Evolutionary conservation across 2,113 vertebrate genomes (phyloP), one percentile per base, ranked within the genome.

Genomic region (Collichthys lucidus): DNA sequence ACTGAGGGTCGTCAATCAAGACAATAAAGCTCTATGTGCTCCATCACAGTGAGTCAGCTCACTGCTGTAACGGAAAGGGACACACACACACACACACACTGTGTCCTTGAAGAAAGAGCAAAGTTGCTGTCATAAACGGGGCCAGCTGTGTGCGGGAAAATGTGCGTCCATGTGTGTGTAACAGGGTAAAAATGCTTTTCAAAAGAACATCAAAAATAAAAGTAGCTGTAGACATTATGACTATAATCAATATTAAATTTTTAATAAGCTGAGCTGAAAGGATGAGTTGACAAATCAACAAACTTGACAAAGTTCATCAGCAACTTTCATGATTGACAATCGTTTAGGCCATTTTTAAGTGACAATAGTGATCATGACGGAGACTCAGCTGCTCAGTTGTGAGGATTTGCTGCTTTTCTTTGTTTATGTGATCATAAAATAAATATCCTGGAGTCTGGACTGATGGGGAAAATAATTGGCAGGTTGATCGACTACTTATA

Each of bases 81-180:
- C 49, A 26, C 56, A 16, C 15, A 24, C 44, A 59, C 55, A 68
- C 29, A 66, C 52, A 40, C 62, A 61, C 16, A 5, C 12, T 14
- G 7, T 74, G 82, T 66, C 84, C 82, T 88, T 86, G 76, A 80
- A 14, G 66, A 35, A n/a, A 44, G 53, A 59, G 42, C 4, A 66
- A 69, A 73, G 83, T 73, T 42, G 22, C 47, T 52, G 57, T 62
- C 64, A 52, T 31, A 11, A 49, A 20, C 12, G 7, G 40, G 35
- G 9, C 46, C 11, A 60, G 56, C 31, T 63, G 17, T 47, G 55
- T 20, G 59, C 5, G 7, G 64, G 50, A 17, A 19, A 29, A 26
- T 24, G 31, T 70, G 66, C 14, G 59, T 69, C 4, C 5, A 4
- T 6, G 22, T 61, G 46, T 35, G 15, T 64, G 49, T 5, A 24